These are phyloP conservation scores for Sebastes reedi DNA, from an alignment of 2,797 vertebrate genomes.

Conservation along the genomic window DNA sequence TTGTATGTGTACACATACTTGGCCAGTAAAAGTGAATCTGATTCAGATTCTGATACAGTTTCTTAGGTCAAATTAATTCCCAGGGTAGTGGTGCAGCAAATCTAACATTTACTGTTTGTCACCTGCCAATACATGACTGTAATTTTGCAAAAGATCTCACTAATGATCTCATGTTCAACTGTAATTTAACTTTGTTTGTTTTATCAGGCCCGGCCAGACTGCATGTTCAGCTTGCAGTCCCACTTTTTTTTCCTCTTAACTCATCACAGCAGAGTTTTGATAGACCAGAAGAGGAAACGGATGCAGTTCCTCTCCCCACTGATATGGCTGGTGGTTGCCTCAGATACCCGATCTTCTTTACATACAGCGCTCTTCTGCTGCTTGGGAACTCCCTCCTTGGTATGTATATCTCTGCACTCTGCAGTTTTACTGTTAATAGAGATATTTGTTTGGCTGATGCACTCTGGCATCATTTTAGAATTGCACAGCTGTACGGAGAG, in stretches of 20 bases:
- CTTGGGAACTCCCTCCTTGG: not conserved
- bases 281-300: conserved; percentile 17
- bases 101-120: not conserved
- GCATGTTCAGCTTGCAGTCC: not conserved
- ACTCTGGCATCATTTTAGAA: not conserved
- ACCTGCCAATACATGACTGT: not conserved
- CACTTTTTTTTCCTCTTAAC: not conserved
- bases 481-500: not conserved
- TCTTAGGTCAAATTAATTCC: not conserved
- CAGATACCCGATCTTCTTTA: not conserved
- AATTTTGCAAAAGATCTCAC: not conserved
- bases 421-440: not conserved
- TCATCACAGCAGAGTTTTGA: not conserved
- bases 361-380: not conserved
- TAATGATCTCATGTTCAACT: not conserved
- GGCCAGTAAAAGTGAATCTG: not conserved
- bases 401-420: conserved; percentile 4
- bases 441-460: not conserved
- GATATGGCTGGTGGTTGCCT: conserved; percentile 2
- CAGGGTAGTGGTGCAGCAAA: not conserved
- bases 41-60: not conserved
- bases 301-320: not conserved
- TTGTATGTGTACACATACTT: not conserved
- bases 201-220: not conserved
- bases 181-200: not conserved